Conservation (phyloP, 2,888 invertebrate genomes). For the Perithous albicinctus region DNA sequence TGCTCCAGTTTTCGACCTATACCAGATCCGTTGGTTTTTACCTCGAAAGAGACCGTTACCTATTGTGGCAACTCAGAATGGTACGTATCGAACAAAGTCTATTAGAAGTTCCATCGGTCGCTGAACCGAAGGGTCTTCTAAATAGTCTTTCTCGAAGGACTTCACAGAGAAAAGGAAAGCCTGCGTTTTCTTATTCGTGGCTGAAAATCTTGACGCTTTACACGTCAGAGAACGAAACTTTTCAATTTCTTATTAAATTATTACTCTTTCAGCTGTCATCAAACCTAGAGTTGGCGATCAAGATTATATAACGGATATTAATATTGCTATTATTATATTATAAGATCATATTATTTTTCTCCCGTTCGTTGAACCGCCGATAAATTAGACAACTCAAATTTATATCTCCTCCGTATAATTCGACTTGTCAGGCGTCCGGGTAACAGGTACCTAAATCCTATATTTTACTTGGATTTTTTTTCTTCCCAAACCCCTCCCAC, state of each 20-base stretch:
- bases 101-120: slow-evolving; percentile 24
- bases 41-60: slow-evolving; percentile 33
- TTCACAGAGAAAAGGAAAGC: slow-evolving; percentile 23
- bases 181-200: not conserved
- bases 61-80: slow-evolving; percentile 34
- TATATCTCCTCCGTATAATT: slow-evolving; percentile 21
- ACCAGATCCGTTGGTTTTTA: slow-evolving; percentile 10
- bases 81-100: no score
- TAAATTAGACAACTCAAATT: slow-evolving; percentile 32
- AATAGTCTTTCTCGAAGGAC: slow-evolving; percentile 46
- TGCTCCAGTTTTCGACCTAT: slow-evolving; percentile 29
- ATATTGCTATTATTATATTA: not conserved
- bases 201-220: slow-evolving; percentile 29
- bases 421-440: slow-evolving; percentile 35
- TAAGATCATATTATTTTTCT: not conserved
- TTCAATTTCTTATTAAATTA: slow-evolving; percentile 21
- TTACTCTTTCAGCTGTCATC: slow-evolving; percentile 39
- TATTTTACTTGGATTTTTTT: slow-evolving; percentile 32
- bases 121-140: slow-evolving; percentile 41
- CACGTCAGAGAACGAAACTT: slow-evolving; percentile 36
- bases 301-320: slow-evolving; percentile 14
- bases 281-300: not conserved
- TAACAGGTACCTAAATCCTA: slow-evolving; percentile 47
- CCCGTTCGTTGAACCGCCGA: slow-evolving; percentile 23
- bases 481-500: slow-evolving; percentile 39